Evolutionary conservation across 2,113 vertebrate species (phyloP).

Genomic region (Melanostigma gelatinosum): DNA sequence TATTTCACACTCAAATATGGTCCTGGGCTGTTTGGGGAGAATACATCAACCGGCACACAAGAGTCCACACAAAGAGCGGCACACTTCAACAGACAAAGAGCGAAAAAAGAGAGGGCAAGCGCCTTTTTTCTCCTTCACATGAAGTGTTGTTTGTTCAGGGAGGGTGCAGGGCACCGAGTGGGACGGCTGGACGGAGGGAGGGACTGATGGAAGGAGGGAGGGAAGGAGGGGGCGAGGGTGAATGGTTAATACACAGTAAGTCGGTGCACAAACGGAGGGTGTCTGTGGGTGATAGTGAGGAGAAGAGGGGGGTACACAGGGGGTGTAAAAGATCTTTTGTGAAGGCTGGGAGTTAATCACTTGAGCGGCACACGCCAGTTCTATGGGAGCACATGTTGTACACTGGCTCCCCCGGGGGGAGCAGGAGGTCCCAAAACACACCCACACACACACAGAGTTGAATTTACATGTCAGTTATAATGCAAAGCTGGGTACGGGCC

Average conservation of each 20-base stretch:
- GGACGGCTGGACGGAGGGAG: slow-evolving; percentile 62
- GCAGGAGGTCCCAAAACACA: slow-evolving; percentile 58
- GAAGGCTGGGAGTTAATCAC: slow-evolving; percentile 79
- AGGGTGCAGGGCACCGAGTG: slow-evolving; percentile 76
- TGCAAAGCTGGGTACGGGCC: slow-evolving; percentile 71
- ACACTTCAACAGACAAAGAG: slow-evolving; percentile 80
- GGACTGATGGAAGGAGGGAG: slow-evolving; percentile 53
- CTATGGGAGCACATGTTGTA: slow-evolving; percentile 79
- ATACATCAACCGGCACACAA: slow-evolving; percentile 72
- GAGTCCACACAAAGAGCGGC: slow-evolving; percentile 76
- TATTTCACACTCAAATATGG: slow-evolving; percentile 81
- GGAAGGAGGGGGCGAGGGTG: slow-evolving; percentile 37
- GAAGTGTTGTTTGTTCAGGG: slow-evolving; percentile 76
- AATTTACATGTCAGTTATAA: slow-evolving; percentile 82
- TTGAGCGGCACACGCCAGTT: slow-evolving; percentile 80
- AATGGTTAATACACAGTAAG: slow-evolving; percentile 76
- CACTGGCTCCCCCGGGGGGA: slow-evolving; percentile 70
- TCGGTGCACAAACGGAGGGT: slow-evolving; percentile 69
- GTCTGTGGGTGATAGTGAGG: slow-evolving; percentile 59
- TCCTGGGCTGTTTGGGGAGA: slow-evolving; percentile 68
- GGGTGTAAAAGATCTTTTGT: slow-evolving; percentile 78
- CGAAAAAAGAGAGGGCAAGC: slow-evolving; percentile 66
- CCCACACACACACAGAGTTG: slow-evolving; percentile 44
- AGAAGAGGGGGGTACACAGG: slow-evolving; percentile 12
- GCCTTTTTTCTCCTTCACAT: slow-evolving; percentile 61